These are phyloP conservation scores for Heterochromis multidens DNA, from an alignment of 2,113 vertebrate species.

Conservation along the genomic window DNA sequence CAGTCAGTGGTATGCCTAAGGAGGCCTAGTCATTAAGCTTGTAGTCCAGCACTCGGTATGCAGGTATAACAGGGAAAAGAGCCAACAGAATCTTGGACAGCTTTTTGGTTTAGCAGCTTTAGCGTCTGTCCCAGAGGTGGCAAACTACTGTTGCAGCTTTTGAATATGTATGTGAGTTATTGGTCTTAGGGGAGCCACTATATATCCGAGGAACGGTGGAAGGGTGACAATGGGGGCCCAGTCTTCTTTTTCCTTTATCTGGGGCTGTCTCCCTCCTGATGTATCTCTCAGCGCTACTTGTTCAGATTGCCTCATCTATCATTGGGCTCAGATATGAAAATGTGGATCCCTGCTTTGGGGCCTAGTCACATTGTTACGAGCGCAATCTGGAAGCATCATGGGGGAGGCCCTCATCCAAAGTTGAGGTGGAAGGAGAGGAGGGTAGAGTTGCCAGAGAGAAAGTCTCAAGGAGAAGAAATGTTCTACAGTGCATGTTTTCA, in stretches of 20 bases:
- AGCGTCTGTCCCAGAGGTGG: conserved; percentile 55
- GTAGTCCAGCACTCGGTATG: background rate
- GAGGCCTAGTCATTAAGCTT: conserved; percentile 21
- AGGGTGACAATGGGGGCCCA: conserved; percentile 51
- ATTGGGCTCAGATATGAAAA: conserved; percentile 72
- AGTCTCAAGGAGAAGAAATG: background rate
- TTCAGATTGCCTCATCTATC: conserved; percentile 81
- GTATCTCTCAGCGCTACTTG: conserved; percentile 74
- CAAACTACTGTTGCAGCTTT: conserved; percentile 49
- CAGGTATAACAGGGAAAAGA: background rate
- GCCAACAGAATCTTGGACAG: conserved; percentile 20
- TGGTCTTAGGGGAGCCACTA: conserved; percentile 63
- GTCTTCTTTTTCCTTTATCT: conserved; percentile 64
- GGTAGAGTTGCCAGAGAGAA: background rate
- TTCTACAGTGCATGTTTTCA: background rate
- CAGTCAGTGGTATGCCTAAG: conserved; percentile 10
- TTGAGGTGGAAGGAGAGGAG: background rate
- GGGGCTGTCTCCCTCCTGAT: conserved; percentile 75
- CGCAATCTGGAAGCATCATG: conserved; percentile 65
- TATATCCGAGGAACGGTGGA: conserved; percentile 50
- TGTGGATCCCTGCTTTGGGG: conserved; percentile 62
- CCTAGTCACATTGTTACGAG: conserved; percentile 58
- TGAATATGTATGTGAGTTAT: conserved; percentile 76
- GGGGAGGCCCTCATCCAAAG: conserved; percentile 46
- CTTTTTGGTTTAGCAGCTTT: conserved; percentile 52